Evolutionary conservation across 2,797 vertebrate species (phyloP).

Genomic region (Sarcoramphus papa): DNA sequence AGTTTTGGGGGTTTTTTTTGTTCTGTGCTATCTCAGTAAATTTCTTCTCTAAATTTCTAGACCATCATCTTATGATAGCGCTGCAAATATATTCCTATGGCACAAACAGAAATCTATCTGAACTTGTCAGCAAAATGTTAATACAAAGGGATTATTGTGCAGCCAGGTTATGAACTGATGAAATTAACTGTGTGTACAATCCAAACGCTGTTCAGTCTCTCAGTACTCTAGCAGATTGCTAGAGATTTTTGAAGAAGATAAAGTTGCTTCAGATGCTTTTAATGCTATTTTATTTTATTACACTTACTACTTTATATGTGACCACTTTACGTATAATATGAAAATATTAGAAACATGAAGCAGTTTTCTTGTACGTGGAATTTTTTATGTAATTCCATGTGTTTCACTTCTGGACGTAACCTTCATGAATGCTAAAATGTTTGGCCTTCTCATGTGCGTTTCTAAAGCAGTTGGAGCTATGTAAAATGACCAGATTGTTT

Average conservation of each 20-base stretch:
- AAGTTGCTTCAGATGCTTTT: not conserved
- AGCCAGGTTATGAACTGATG: not conserved
- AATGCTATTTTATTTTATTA: not conserved
- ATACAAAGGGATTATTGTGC: not conserved
- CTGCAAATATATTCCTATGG: not conserved
- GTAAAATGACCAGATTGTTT: not conserved
- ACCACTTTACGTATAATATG: not conserved
- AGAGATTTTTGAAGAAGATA: not conserved
- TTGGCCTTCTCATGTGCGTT: not conserved
- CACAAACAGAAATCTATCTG: slow-evolving; percentile 13
- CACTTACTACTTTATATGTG: not conserved
- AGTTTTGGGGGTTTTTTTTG: not conserved
- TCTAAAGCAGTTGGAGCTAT: slow-evolving; percentile 1
- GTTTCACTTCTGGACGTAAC: not conserved
- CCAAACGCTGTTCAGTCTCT: not conserved
- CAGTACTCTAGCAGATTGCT: not conserved
- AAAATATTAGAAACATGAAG: not conserved
- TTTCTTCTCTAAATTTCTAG: not conserved
- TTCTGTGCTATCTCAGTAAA: not conserved
- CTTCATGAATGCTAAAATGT: slow-evolving; percentile 11
- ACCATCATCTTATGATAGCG: not conserved
- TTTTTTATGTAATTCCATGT: not conserved
- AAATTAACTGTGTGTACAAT: not conserved
- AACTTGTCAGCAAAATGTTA: not conserved
- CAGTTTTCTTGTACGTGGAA: not conserved